Evolutionary conservation across 2,888 invertebrate genomes (phyloP).

Genomic region (Himalopsyche anomala): DNA sequence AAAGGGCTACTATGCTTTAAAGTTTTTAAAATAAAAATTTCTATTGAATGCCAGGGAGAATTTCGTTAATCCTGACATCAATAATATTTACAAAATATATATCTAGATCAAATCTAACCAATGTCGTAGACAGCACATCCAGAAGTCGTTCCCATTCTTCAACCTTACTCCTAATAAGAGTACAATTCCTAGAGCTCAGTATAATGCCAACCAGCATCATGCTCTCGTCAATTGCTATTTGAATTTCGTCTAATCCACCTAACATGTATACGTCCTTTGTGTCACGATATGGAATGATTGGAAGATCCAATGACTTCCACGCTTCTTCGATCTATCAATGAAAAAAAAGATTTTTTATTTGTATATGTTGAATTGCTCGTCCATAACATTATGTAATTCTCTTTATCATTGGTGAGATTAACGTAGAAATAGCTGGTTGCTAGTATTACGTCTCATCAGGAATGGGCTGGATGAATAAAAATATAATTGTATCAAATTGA

Average conservation of each 20-base stretch:
- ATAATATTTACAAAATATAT: background rate
- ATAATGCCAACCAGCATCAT: slow-evolving; percentile 92
- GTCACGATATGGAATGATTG: slow-evolving; percentile 87
- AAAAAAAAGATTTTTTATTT: background rate
- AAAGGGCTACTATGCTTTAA: too few relatives aligned
- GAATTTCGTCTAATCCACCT: slow-evolving; percentile 91
- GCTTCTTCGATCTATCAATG: slow-evolving; percentile 83
- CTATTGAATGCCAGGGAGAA: background rate
- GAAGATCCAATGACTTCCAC: slow-evolving; percentile 89
- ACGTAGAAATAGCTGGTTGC: too few relatives aligned
- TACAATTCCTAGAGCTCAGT: slow-evolving; percentile 89
- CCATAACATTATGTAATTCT: too few relatives aligned
- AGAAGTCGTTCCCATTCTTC: slow-evolving; percentile 88
- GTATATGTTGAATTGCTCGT: too few relatives aligned
- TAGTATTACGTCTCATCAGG: too few relatives aligned
- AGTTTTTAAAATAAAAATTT: background rate
- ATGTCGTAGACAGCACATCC: slow-evolving; percentile 87
- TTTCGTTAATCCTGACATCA: background rate
- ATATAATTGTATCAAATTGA: background rate
- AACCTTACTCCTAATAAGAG: slow-evolving; percentile 87
- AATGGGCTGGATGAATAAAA: too few relatives aligned
- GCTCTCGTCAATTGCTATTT: slow-evolving; percentile 88
- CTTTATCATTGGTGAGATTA: too few relatives aligned
- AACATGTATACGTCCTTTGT: slow-evolving; percentile 89
- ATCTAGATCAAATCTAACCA: slow-evolving; percentile 76